Evolutionary conservation across 2,113 vertebrate genomes (phyloP), one percentile per base, ranked within the genome.

Genomic region (Tachycineta bicolor): DNA sequence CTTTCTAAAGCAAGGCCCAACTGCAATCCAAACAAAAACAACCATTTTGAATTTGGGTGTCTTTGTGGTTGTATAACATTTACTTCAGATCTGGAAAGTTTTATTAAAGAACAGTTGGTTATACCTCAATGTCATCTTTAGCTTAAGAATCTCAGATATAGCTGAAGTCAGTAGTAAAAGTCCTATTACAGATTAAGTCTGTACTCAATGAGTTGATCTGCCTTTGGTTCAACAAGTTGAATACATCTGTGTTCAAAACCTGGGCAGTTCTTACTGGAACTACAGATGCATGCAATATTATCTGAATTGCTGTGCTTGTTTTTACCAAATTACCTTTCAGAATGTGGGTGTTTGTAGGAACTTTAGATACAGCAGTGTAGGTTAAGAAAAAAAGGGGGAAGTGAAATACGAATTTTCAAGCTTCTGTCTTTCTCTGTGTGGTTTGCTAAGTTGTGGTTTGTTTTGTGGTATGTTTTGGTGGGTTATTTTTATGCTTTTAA

Each of bases 51-150:
- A 73, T 94, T 62, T 18, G 14, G 5, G 22, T 11, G 2, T 94
- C 50, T 92, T 90, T 18, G 17, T 74, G 55, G 29, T 77, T 93
- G 37, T 69, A 34, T 60, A 87, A 47, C 10, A 1, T 75, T 92
- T 80, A 80, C 69, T 92, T 90, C 92, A 80, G 43, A 77, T 83
- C 28, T 64, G 34, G 60, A 94, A 91, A 90, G 15, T 78, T 87
- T 81, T 70, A 49, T 78, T 70, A 77, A 55, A 83, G 56, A 24
- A 26, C 18, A 50, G 15, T 53, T 86, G 8, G 49, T 77, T 92
- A 86, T 64, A 82, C 20, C 20, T 88, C 43, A 63, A 1, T 90
- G 50, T 60, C 3, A 0, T 69, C 63, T 70, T 74, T 53, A 83
- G 26, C 46, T 69, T 83, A 55, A 93, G 55, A 88, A 74, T 89